Conservation (phyloP, 2,797 vertebrate species). For the Halcyon smyrnensis region DNA sequence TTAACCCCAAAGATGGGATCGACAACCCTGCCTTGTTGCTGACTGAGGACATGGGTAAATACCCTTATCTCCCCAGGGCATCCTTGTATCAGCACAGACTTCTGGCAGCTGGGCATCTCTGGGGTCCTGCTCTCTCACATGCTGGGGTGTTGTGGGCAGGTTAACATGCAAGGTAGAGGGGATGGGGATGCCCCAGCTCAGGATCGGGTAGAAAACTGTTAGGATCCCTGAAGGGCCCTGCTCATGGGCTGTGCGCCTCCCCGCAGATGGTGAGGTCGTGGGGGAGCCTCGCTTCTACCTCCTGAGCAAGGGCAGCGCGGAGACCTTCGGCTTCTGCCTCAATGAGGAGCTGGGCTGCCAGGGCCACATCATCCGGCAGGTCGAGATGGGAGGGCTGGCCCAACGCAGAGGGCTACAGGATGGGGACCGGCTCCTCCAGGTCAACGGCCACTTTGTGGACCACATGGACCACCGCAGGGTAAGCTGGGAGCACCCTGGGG, state of each 20-base stretch:
- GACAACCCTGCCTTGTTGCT: slow-evolving; percentile 91
- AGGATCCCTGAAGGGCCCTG: neutral
- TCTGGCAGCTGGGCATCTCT: neutral
- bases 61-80: neutral
- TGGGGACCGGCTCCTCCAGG: slow-evolving; percentile 89
- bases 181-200: neutral
- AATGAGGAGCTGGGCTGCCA: slow-evolving; percentile 52
- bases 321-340: slow-evolving; percentile 88
- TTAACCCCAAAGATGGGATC: slow-evolving; percentile 94
- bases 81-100: neutral
- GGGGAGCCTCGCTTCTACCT: slow-evolving; percentile 81
- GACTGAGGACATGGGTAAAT: slow-evolving; percentile 77
- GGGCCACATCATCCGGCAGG: slow-evolving; percentile 79
- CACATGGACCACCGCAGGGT: slow-evolving; percentile 83
- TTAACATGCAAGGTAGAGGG: neutral
- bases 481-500: neutral
- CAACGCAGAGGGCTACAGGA: slow-evolving; percentile 84
- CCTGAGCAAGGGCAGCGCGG: slow-evolving; percentile 79
- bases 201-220: neutral
- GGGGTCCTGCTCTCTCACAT: neutral
- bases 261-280: neutral
- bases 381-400: slow-evolving; percentile 85
- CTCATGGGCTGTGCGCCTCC: neutral
- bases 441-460: slow-evolving; percentile 86
- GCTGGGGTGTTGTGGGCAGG: neutral